Base-by-base conservation (phyloP, 1,140 invertebrate species). In the Cydia fagiglandana region DNA sequence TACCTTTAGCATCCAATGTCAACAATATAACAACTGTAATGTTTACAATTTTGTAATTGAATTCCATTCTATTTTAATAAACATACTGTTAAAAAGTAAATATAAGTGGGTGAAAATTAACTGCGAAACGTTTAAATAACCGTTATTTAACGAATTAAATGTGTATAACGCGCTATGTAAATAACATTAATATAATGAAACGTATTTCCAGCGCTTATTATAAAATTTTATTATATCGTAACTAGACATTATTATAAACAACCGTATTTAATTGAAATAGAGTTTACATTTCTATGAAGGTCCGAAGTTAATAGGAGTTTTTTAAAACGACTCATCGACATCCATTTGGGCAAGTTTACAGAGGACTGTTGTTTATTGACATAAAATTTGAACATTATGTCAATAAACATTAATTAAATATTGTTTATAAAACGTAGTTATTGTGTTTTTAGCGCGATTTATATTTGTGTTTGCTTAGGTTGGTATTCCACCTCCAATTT, bases 281-380 rank as follows among this genome's bases (percentile, higher is more conserved):
- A 15, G 15, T 53, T n/a, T n/a, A 15, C 13, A 4, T 53, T 53
- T 7, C 15, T 7, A n/a, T 17, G 15, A 15, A 17, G 12, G 15
- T 53, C 10, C 4, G n/a, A 53, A 2, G 15, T 53, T 17, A 17
- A 53, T 53, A 53, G 1, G 50, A 53, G 15, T 17, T 53, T 53
- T 53, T 53, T 0, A 6, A n/a, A 17, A 53, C n/a, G n/a, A 53
- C 5, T 5, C 5, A 6, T n/a, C 5, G 50, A 15, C 34, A 38
- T 38, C 34, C 13, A 53, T 15, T 53, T n/a, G 4, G 50, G 50
- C 50, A 15, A n/a, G 50, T 53, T 53, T 53, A 7, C 50, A 53
- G 50, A 53, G 50, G 50, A 53, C 50, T 53, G 45, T 47, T 53
- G 5, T 53, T 53, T 53, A 53, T 53, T 53, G 15, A 53, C 50